These are phyloP conservation scores for Gadus macrocephalus DNA, from an alignment of 2,113 vertebrate genomes.

Conservation along the genomic window DNA sequence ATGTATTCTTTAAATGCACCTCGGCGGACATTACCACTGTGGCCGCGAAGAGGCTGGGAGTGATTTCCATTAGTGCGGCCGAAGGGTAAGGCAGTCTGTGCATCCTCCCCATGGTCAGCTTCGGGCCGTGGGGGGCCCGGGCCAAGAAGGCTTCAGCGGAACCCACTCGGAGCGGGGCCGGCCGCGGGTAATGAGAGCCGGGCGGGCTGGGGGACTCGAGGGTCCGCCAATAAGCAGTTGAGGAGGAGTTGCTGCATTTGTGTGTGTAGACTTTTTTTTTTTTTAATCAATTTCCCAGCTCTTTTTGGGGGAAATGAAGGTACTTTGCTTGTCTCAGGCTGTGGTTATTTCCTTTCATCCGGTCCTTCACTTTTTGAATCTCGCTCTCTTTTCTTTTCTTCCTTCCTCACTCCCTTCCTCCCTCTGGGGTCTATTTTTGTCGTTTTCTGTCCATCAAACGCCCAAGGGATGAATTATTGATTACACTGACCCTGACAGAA, in stretches of 20 bases:
- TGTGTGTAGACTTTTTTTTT: constrained; percentile 3
- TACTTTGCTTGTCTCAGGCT: too few relatives aligned
- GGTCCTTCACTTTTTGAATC: not conserved
- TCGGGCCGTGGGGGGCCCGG: constrained; percentile 9
- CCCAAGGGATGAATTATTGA: constrained; percentile 55
- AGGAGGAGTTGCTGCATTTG: not conserved
- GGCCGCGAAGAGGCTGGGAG: too few relatives aligned
- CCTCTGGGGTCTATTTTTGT: constrained; percentile 32
- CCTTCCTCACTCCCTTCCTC: not conserved
- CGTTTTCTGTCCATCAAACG: constrained; percentile 31
- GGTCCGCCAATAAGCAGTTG: constrained; percentile 2
- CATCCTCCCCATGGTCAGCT: too few relatives aligned
- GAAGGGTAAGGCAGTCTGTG: too few relatives aligned
- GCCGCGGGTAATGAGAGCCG: too few relatives aligned
- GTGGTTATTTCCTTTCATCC: too few relatives aligned
- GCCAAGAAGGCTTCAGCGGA: constrained; percentile 18
- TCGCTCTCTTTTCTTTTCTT: not conserved
- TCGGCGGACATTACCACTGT: too few relatives aligned
- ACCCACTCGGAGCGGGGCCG: constrained; percentile 4
- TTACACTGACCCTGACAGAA: constrained; percentile 39
- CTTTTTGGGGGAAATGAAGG: not conserved
- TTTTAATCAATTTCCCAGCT: constrained; percentile 23
- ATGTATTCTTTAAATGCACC: too few relatives aligned
- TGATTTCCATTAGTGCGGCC: too few relatives aligned
- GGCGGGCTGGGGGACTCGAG: too few relatives aligned